Evolutionary conservation across 2,888 invertebrate species (phyloP), one percentile per base, ranked within the genome.

Genomic region (Ligdia adustata): DNA sequence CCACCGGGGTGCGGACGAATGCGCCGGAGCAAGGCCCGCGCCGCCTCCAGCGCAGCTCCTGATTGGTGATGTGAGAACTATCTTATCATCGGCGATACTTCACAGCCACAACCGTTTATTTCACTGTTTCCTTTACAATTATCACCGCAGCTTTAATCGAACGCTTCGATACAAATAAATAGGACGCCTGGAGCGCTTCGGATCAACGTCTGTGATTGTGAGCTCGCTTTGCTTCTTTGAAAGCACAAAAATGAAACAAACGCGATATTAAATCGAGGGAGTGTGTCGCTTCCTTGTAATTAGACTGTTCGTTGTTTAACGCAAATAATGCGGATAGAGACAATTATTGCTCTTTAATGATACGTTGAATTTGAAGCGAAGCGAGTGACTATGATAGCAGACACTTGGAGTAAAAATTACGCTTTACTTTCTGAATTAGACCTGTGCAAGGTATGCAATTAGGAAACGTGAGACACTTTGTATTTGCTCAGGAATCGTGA

Each of bases 401-500:
- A 73, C 73, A 76, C 72, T 73, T 68, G 66, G 42, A 51, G 35
- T 41, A 4, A 13, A 53, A 60, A 60, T 14, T 64, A 60, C 60
- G 58, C 60, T 75, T 75, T 76, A 76, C 79, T 75, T 68, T 61
- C 71, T 64, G 72, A 73, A 78, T 79, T 76, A 72, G 69, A 72
- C 69, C 63, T 65, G 55, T 55, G 49, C 52, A 53, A 46, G 60
- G 50, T 65, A 57, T 75, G 65, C 81, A 74, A 87, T 87, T 86
- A 83, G 73, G 73, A 76, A 78, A 80, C 79, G 77, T 76, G 78
- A 75, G 66, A 73, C 65, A 79, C 82, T 82, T 87, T 89, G 81
- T 87, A 66, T 84, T 79, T 89, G 85, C 72, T 76, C 83, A 83
- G 73, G 77, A 77, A 60, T 79, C 83, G 75, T 82, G 84, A 84